phyloP scores from a whole-genome alignment of 2,797 vertebrate species.

The Thaleichthys pacificus region DNA sequence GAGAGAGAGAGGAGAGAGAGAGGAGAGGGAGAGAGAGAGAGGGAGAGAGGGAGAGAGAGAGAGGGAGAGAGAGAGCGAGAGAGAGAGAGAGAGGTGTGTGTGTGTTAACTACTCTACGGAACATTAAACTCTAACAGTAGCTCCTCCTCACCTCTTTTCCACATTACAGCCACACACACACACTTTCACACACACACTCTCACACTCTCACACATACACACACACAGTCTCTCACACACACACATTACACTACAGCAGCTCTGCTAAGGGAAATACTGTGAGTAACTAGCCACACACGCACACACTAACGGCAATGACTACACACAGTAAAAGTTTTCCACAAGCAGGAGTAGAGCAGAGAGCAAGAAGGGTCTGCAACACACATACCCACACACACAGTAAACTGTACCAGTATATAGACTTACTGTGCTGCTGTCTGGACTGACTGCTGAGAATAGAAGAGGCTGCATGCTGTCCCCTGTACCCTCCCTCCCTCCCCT shows the following conservation, averaged over 20 bases:
- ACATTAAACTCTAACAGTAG: constrained; percentile 66
- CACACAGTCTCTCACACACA: constrained; percentile 22
- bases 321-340: constrained; percentile 4
- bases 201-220: constrained; percentile 25
- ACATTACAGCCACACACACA: constrained; percentile 45
- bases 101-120: constrained; percentile 46
- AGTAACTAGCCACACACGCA: constrained; percentile 12
- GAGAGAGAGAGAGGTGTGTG: constrained; percentile 16
- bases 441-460: constrained; percentile 78
- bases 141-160: constrained; percentile 60
- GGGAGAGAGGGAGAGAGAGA: constrained; percentile 38
- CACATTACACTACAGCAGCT: too few species aligned
- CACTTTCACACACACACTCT: not conserved
- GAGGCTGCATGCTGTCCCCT: constrained; percentile 28
- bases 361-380: not conserved
- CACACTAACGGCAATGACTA: constrained; percentile 22
- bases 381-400: constrained; percentile 21
- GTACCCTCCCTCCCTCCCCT: constrained; percentile 26
- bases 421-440: constrained; percentile 78
- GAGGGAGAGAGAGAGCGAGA: too few species aligned
- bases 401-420: constrained; percentile 55
- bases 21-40: constrained; percentile 23
- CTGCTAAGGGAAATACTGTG: too few species aligned
- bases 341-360: too few species aligned
- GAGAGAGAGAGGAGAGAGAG: too few species aligned